Base-by-base conservation (phyloP, 30 jellyfish, hydroid and myxozoan genomes). In the Sanderia malayensis region DNA sequence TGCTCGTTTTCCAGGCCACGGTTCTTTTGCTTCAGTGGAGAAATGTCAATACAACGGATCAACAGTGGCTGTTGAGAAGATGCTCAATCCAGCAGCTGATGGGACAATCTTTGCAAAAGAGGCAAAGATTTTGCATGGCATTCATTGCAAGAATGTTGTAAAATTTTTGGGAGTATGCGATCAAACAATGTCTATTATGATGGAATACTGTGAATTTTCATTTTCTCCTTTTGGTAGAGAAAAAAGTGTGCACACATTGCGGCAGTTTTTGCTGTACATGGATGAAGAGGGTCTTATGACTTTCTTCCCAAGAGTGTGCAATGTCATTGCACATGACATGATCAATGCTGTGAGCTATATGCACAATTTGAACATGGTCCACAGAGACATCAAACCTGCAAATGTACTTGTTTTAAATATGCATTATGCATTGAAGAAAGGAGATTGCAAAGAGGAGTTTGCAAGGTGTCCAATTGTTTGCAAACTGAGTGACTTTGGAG, bases 361-460 rank as follows among this genome's bases (percentile, higher is more conserved):
- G 26, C 80, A 67, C 28, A n/a, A n/a, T n/a, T n/a, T n/a, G n/a
- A 45, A 44, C 44, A 41, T 67, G 20, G 67, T 28, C 61, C 80
- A 67, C 47, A 44, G 80, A 44, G 80, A 67, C 41, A 31, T 41
- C 26, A 67, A 67, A 45, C 70, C 80, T 31, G 46, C 67, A 1
- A 67, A 67, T 67, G 79, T 67, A 41, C 44, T 67, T n/a, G 79
- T 67, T 18, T 13, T 28, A 20, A 67, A 67, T 67, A 20, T 29
- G 28, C 79, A 67, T 27, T 67, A 67, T 67, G 10, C 68, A 4
- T 4, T 19, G 9, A 4, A 21, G 10, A 8, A 20, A 20, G 10
- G 9, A n/a, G 22, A 6, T 8, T 8, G 9, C 10, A 19, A 57
- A 11, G 31, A 57, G 27, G 6, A n/a, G 10, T 57, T 9, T 8